Percentiles rank a stretch among this genome's conserved stretches.
These are phyloP conservation scores for Thelaira solivaga DNA, from an alignment of 2,888 invertebrate genomes.

Conservation along the genomic window DNA sequence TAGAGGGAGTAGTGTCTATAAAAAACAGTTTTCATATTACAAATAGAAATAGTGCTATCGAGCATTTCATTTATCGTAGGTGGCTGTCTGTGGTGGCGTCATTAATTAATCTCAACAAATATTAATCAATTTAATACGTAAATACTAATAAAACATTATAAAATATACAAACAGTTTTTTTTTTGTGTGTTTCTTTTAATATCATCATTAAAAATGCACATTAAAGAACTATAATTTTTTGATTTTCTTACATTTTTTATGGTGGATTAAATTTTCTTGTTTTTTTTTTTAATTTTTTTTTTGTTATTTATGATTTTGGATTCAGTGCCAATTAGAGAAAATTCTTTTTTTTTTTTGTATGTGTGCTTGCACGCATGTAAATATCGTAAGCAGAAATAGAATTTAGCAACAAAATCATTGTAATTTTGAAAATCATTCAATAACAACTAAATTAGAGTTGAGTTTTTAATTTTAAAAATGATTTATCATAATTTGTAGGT, in stretches of 20 bases:
- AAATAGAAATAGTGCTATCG: too few relatives aligned
- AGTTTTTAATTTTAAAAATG: too few relatives aligned
- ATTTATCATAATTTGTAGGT: too few relatives aligned
- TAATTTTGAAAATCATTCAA: too few relatives aligned
- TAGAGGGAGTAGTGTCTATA: too few relatives aligned
- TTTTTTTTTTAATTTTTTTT: conserved; percentile 32
- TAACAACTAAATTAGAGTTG: too few relatives aligned
- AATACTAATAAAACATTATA: conserved; percentile 43
- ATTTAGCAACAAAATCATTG: too few relatives aligned
- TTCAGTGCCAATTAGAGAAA: conserved; percentile 61
- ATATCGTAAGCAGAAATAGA: too few relatives aligned
- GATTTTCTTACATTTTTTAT: conserved; percentile 23
- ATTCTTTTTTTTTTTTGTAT: conserved; percentile 51
- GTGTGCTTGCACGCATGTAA: conserved; percentile 19
- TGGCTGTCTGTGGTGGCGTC: conserved; percentile 38
- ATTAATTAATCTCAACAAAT: conserved; percentile 39
- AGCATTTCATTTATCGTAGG: conserved; percentile 15
- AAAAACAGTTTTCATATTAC: too few relatives aligned
- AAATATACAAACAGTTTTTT: background rate
- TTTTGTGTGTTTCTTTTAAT: conserved; percentile 47
- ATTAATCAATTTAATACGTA: conserved; percentile 20
- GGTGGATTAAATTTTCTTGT: conserved; percentile 43
- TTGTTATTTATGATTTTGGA: conserved; percentile 54
- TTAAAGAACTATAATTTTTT: conserved; percentile 34
- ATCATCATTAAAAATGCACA: conserved; percentile 57